These are phyloP conservation scores for Nomada flava DNA, from an alignment of 2,888 invertebrate species.

Conservation along the genomic window DNA sequence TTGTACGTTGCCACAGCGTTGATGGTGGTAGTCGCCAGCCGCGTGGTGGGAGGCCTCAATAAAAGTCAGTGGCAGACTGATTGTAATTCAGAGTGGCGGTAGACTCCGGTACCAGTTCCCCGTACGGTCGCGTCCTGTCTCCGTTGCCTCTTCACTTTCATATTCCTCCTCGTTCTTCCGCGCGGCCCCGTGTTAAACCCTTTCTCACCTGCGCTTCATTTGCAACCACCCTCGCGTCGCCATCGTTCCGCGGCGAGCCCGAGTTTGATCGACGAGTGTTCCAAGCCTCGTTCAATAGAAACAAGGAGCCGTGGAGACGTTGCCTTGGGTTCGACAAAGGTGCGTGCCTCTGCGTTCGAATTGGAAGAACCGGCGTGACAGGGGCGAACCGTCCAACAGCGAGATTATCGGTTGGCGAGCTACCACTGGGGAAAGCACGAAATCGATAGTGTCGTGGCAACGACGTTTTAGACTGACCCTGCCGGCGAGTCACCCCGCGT, in stretches of 20 bases:
- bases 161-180: slow-evolving; percentile 5
- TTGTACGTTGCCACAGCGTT: slow-evolving; percentile 25
- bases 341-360: slow-evolving; percentile 26
- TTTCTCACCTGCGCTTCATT: too few species aligned
- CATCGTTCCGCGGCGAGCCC: too few species aligned
- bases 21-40: slow-evolving; percentile 28
- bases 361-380: background rate
- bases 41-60: slow-evolving; percentile 81
- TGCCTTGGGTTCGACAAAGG: slow-evolving; percentile 6
- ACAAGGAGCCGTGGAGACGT: slow-evolving; percentile 8
- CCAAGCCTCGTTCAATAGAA: too few species aligned
- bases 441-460: slow-evolving; percentile 82
- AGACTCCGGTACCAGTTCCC: slow-evolving; percentile 77
- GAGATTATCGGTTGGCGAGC: slow-evolving; percentile 39
- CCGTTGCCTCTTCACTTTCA: slow-evolving; percentile 25
- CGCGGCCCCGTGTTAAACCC: background rate
- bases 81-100: slow-evolving; percentile 83
- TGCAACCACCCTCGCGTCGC: too few species aligned
- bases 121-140: slow-evolving; percentile 61
- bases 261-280: too few species aligned
- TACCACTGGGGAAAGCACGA: slow-evolving; percentile 50
- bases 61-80: slow-evolving; percentile 81
- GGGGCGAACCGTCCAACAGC: slow-evolving; percentile 16
- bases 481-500: slow-evolving; percentile 23
- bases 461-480: slow-evolving; percentile 73